A percentile compares a stretch with the other conserved stretches of the same genome.
These are phyloP conservation scores for Tragelaphus scriptus DNA, from an alignment of 2,113 vertebrate genomes.

Conservation along the genomic window DNA sequence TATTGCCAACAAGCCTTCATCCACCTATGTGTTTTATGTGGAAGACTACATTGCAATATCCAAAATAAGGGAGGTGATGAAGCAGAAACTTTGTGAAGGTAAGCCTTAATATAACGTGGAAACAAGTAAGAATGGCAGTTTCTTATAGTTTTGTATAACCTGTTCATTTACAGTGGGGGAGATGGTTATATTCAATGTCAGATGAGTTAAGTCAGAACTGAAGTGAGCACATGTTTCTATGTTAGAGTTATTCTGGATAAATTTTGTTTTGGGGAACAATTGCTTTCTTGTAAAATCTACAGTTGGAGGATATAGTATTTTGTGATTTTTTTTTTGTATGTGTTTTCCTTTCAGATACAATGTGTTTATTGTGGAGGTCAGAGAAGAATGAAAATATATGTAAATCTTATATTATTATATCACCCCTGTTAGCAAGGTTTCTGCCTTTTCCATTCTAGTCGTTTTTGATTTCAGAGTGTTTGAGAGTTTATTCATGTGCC, in stretches of 20 bases:
- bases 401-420: background rate
- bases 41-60: conserved; percentile 97
- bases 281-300: background rate
- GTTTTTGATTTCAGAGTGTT: background rate
- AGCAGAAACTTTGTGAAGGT: conserved; percentile 99
- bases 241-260: background rate
- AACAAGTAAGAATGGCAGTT: background rate
- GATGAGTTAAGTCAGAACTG: background rate
- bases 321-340: background rate
- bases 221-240: background rate
- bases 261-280: background rate
- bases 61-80: conserved; percentile 95
- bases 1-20: conserved; percentile 95
- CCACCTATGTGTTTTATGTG: conserved; percentile 95
- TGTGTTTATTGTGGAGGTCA: background rate
- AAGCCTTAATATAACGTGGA: conserved; percentile 45
- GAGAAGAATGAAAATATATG: background rate
- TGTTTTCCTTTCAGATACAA: background rate
- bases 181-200: background rate
- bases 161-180: background rate
- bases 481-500: background rate
- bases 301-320: background rate
- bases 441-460: background rate
- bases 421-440: background rate
- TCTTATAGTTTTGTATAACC: background rate